Evolutionary conservation across 2,888 invertebrate genomes (phyloP).

Genomic region (Hypomecis atomaria): DNA sequence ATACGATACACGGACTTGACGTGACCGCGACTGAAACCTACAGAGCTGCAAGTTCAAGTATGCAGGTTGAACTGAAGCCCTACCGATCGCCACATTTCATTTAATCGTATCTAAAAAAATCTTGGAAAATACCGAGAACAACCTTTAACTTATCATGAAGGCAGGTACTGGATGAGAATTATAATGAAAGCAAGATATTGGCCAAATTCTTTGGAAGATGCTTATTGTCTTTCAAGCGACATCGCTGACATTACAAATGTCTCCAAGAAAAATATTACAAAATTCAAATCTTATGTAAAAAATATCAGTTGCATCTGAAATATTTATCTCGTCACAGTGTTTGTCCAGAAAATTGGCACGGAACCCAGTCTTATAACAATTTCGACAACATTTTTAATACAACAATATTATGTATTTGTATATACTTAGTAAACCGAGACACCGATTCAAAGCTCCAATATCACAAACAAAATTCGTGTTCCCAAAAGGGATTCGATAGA

Average conservation of each 20-base stretch:
- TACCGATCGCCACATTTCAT: no score
- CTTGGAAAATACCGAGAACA: no score
- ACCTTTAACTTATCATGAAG: no score
- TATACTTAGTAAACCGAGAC: neutral
- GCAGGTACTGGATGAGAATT: neutral
- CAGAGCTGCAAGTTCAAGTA: no score
- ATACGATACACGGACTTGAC: no score
- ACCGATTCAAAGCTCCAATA: neutral
- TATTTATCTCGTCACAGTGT: neutral
- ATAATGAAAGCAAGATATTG: neutral
- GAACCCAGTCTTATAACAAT: conserved; percentile 7
- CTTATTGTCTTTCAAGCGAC: conserved; percentile 1
- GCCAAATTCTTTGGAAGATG: neutral
- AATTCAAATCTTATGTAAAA: neutral
- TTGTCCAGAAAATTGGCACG: conserved; percentile 23
- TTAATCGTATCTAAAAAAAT: no score
- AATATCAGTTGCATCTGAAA: conserved; percentile 8
- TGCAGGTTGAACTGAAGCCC: no score
- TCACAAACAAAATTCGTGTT: conserved; percentile 8
- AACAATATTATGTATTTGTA: no score
- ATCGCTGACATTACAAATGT: conserved; percentile 1
- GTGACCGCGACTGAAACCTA: no score
- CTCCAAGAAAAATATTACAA: neutral
- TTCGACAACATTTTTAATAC: neutral
- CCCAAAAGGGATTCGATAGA: conserved; percentile 12